Conservation (phyloP, 1,140 invertebrate species). For the Aphidius ervi region DNA sequence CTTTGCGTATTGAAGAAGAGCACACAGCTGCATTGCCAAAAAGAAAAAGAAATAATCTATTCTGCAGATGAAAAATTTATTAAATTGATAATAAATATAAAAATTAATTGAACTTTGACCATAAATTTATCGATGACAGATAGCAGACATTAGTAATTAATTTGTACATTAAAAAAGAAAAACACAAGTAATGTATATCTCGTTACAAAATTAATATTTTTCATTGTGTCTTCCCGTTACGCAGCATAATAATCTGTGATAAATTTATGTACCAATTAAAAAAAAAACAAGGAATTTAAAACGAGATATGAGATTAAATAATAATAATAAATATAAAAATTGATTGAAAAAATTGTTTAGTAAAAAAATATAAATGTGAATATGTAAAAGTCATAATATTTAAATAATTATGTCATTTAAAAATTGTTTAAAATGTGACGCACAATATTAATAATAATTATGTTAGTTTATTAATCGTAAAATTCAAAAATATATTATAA, state of each 20-base stretch:
- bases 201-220: slow-evolving; percentile 26
- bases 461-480: too few species aligned
- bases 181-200: slow-evolving; percentile 16
- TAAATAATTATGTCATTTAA: too few species aligned
- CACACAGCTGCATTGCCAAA: too few species aligned
- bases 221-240: slow-evolving; percentile 44
- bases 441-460: too few species aligned
- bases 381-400: not conserved
- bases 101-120: not conserved
- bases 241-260: slow-evolving; percentile 45
- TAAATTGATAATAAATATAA: not conserved
- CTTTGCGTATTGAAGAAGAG: too few species aligned
- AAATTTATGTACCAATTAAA: slow-evolving; percentile 8
- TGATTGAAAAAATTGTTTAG: not conserved
- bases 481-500: too few species aligned
- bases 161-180: slow-evolving; percentile 6
- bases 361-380: not conserved
- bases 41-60: too few species aligned
- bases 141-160: slow-evolving; percentile 1
- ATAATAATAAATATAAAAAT: not conserved
- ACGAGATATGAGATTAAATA: not conserved
- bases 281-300: too few species aligned
- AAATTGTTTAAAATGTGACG: too few species aligned
- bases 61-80: not conserved
- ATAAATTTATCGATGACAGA: too few species aligned